Percentiles rank a stretch among this genome's conserved stretches.
These are phyloP conservation scores for Cyclophora punctaria DNA, from an alignment of 2,888 invertebrate genomes.

Conservation along the genomic window DNA sequence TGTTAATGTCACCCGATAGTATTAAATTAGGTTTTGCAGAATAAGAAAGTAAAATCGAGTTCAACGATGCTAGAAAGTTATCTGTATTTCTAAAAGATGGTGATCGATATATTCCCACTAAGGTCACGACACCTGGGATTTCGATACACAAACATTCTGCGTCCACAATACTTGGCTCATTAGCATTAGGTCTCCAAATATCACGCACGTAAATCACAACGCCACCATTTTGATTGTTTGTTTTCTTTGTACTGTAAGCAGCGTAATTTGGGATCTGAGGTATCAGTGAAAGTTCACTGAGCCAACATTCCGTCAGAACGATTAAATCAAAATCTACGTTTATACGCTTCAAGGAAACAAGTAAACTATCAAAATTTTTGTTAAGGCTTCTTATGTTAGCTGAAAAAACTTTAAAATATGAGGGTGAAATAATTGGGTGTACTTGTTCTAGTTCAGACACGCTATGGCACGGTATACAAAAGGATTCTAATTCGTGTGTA, in stretches of 20 bases:
- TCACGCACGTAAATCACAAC: slow-evolving; percentile 3
- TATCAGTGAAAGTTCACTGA: neutral
- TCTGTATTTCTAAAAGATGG: neutral
- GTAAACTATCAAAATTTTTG: neutral
- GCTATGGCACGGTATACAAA: neutral
- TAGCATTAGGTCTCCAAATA: neutral
- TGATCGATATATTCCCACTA: slow-evolving; percentile 3
- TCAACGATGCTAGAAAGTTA: neutral
- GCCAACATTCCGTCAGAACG: slow-evolving; percentile 1
- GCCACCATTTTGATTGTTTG: slow-evolving; percentile 2
- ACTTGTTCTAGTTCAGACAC: neutral
- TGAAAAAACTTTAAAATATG: neutral
- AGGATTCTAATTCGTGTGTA: neutral
- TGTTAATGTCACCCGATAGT: slow-evolving; percentile 1
- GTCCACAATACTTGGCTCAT: neutral
- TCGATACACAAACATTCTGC: slow-evolving; percentile 1
- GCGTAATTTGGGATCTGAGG: slow-evolving; percentile 1
- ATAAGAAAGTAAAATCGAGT: neutral
- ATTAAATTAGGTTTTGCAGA: neutral
- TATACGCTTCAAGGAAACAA: neutral
- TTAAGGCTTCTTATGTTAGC: slow-evolving; percentile 1
- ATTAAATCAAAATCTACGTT: neutral
- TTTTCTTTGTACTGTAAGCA: neutral
- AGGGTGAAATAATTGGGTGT: neutral
- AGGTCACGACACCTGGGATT: neutral